Evolutionary conservation across 2,888 invertebrate species (phyloP).

Genomic region (Xanthostigma xanthostigma): DNA sequence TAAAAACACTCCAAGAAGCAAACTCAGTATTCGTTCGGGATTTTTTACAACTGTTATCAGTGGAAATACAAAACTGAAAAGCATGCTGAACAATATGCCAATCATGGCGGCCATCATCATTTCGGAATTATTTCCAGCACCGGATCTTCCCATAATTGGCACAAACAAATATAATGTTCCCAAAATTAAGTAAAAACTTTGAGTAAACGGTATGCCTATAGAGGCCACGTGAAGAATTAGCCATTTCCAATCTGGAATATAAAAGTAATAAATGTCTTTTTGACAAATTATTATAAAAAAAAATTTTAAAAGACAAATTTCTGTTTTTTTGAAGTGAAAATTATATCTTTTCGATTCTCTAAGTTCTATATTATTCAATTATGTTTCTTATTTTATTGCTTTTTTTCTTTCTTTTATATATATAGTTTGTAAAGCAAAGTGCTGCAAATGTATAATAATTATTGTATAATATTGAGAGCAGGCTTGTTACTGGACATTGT

Average conservation of each 20-base stretch:
- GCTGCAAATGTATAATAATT: too few relatives aligned
- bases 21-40: conserved; percentile 34
- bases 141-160: conserved; percentile 68
- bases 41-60: conserved; percentile 31
- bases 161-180: conserved; percentile 58
- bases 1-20: conserved; percentile 35
- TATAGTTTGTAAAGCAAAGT: too few relatives aligned
- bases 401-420: too few relatives aligned
- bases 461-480: too few relatives aligned
- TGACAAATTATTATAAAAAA: too few relatives aligned
- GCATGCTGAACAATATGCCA: conserved; percentile 28
- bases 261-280: conserved; percentile 2
- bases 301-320: too few relatives aligned
- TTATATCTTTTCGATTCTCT: too few relatives aligned
- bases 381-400: too few relatives aligned
- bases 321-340: too few relatives aligned
- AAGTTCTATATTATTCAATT: too few relatives aligned
- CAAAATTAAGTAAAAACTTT: conserved; percentile 53
- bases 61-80: conserved; percentile 32
- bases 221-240: conserved; percentile 36
- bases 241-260: conserved; percentile 36
- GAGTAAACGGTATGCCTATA: conserved; percentile 44
- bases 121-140: conserved; percentile 55
- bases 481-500: too few relatives aligned
- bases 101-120: conserved; percentile 40